Base-by-base conservation (phyloP, 2,888 invertebrate genomes). In the Ctenicera cuprea region DNA sequence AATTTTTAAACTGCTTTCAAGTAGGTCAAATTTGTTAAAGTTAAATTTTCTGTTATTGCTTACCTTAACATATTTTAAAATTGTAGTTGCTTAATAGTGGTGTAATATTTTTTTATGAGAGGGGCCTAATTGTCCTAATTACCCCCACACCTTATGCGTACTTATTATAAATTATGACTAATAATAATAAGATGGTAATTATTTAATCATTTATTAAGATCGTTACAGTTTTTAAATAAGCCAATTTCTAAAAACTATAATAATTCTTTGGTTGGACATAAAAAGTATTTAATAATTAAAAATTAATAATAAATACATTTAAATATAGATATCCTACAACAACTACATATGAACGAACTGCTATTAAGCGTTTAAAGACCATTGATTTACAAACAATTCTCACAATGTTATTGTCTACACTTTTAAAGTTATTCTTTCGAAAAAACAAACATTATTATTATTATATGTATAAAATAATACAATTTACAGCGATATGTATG, bases 351-450 rank as follows among this genome's bases (percentile, higher is more conserved):
- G 70, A 71, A 68, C 62, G 78, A 80, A 79, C 76, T 80, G 81
- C 80, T 80, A 79, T 79, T 75, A 80, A 81, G 82, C 80, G 80
- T 73, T 79, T 79, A 79, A 81, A 82, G 81, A 82, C 82, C 80
- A 80, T 78, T 76, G 73, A 74, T 78, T 80, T 82, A 82, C 81
- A 81, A 83, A 84, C 79, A 80, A 82, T 80, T 81, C 79, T 82
- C 82, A 83, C 81, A 84, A 82, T 80, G 82, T 82, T 85, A 85
- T 85, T 85, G 85, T 85, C 85, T 85, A 85, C 84, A 85, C 82
- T 84, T 84, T 82, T 82, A 83, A 82, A 76, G 45, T 73, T 69
- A 50, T 41, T 63, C 41, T 54, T 52, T 63, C 22, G 66, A 43
- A 33, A 52, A 71, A 63, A 26, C 64, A 48, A 64, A 54, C 26